A percentile compares a stretch with the other conserved stretches of the same genome.
These are phyloP conservation scores for Barnardius zonarius DNA, from an alignment of 2,113 vertebrate species.

Conservation along the genomic window DNA sequence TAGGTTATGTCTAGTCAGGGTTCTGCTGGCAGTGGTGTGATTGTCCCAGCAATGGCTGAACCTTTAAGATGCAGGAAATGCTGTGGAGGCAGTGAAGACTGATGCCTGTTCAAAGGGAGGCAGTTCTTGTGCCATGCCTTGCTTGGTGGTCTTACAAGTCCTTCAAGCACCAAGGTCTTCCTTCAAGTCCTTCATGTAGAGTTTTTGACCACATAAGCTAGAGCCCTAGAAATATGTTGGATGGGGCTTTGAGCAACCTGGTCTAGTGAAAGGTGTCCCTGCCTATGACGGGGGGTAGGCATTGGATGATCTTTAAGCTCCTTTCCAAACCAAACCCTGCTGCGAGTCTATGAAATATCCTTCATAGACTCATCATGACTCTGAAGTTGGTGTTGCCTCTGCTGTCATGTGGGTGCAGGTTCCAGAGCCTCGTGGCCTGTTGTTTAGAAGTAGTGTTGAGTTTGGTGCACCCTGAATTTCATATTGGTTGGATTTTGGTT, in stretches of 20 bases:
- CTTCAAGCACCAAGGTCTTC: not conserved
- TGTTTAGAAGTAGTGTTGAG: rapidly evolving
- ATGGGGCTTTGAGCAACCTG: not conserved
- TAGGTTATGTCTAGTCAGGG: not conserved
- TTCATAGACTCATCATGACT: not conserved
- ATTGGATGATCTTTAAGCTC: not conserved
- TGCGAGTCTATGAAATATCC: not conserved
- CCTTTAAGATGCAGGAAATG: not conserved
- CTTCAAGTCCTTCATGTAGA: rapidly evolving
- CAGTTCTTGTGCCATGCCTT: not conserved
- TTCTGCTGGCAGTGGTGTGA: not conserved
- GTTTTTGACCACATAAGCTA: not conserved
- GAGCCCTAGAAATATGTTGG: rapidly evolving
- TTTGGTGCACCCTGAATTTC: not conserved
- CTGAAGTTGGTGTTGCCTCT: not conserved
- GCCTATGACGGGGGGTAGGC: not conserved
- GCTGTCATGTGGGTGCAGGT: not conserved
- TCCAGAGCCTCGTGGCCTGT: rapidly evolving
- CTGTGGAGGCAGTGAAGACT: not conserved
- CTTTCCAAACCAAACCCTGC: not conserved
- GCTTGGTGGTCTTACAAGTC: not conserved
- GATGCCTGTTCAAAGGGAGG: not conserved
- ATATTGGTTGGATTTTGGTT: not conserved
- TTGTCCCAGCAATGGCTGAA: not conserved
- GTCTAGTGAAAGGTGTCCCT: not conserved